Percentiles rank a stretch among this genome's conserved stretches.
These are phyloP conservation scores for Aegypius monachus DNA, from an alignment of 2,113 vertebrate genomes.

Conservation along the genomic window DNA sequence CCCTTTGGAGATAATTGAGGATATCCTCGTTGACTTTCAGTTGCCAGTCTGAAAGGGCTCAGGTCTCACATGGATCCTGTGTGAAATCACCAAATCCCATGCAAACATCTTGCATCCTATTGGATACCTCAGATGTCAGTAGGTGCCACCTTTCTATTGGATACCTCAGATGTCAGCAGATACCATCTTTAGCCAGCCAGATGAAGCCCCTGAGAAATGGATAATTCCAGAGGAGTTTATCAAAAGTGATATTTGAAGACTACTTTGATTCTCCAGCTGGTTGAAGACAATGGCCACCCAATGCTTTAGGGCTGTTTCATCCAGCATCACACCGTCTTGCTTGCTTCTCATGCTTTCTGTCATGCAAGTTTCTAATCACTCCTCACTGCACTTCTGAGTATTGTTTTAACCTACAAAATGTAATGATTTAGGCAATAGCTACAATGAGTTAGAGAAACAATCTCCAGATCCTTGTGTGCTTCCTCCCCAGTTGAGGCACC, in stretches of 20 bases:
- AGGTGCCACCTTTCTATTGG: neutral
- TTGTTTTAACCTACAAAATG: neutral
- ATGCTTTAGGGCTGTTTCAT: neutral
- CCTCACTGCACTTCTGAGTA: neutral
- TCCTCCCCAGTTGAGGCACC: neutral
- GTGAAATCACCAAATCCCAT: neutral
- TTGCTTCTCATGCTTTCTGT: neutral
- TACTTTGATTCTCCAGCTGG: neutral
- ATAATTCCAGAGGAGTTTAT: neutral
- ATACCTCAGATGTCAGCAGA: neutral
- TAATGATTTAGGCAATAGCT: neutral
- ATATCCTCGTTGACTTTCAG: neutral
- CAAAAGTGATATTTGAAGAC: neutral
- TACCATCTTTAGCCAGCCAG: neutral
- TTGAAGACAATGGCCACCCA: neutral
- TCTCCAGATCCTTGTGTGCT: neutral
- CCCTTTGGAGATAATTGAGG: neutral
- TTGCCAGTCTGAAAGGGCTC: neutral
- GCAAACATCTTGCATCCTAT: neutral
- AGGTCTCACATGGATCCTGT: neutral
- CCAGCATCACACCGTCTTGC: neutral
- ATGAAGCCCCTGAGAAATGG: neutral
- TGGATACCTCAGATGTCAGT: neutral
- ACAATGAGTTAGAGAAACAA: neutral
- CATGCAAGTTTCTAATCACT: neutral